A percentile compares a stretch with the other conserved stretches of the same genome.
phyloP scores from a whole-genome alignment of 2,888 invertebrate genomes.

The Sinhomidia bicolor region DNA sequence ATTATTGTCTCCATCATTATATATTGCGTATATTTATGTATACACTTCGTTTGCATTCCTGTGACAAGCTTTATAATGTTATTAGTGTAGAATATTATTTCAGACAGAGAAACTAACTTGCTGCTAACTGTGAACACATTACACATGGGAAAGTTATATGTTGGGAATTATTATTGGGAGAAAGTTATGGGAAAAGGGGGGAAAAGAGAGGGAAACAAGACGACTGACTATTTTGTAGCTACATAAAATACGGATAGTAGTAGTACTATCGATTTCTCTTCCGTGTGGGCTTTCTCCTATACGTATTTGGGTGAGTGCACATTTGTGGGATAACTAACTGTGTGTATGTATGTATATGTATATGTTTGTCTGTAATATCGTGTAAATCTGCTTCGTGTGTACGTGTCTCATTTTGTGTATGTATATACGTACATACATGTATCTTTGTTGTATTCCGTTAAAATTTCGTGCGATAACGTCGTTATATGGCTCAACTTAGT shows the following conservation, averaged over 20 bases:
- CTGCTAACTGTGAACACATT: slow-evolving; percentile 13
- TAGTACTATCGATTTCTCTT: slow-evolving; percentile 67
- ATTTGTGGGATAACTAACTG: not conserved
- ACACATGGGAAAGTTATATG: slow-evolving; percentile 54
- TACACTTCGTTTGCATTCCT: slow-evolving; percentile 10
- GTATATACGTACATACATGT: no score
- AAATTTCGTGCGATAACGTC: slow-evolving; percentile 18
- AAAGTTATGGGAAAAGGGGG: slow-evolving; percentile 62
- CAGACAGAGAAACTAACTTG: slow-evolving; percentile 9
- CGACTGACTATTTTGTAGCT: no score
- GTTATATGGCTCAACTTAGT: not conserved
- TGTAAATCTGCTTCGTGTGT: no score
- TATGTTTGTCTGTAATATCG: no score
- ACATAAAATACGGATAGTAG: slow-evolving; percentile 52
- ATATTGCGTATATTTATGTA: slow-evolving; percentile 16
- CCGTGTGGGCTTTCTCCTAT: slow-evolving; percentile 19
- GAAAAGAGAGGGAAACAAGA: slow-evolving; percentile 7
- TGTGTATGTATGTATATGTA: slow-evolving; percentile 1
- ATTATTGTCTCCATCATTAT: not conserved
- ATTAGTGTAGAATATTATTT: slow-evolving; percentile 10
- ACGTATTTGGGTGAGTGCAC: slow-evolving; percentile 26
- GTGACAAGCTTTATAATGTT: slow-evolving; percentile 42
- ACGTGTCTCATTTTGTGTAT: no score
- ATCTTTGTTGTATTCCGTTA: not conserved
- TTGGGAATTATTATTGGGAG: slow-evolving; percentile 61